Evolutionary conservation across 1,140 invertebrate species (phyloP), one percentile per base, ranked within the genome.

Genomic region (Protaetia brevitarsis): DNA sequence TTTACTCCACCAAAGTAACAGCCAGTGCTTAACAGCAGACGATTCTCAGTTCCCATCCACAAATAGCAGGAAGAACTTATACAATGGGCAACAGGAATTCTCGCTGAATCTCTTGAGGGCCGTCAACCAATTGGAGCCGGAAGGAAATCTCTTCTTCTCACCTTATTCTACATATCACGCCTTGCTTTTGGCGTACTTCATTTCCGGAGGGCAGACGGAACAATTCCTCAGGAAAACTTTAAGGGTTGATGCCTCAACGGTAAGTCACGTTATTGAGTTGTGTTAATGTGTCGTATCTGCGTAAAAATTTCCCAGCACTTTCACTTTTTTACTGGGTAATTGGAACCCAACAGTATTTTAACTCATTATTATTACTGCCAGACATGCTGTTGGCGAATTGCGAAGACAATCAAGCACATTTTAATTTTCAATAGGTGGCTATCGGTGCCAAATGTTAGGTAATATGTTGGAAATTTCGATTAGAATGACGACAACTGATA

Each of bases 151-250:
- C 5, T 93, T 95, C 81, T 92, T 93, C 73, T 95, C 93, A 16
- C 93, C 93, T 0, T 89, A 92, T 77, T 94, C 92, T 68, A 86
- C 95, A n/a, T 88, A 93, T 73, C 87, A 93, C 66, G 88, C 92
- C 0, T 73, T 96, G 7, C 76, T 88, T 11, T 80, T 95, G n/a
- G 88, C 89, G 0, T 94, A 92, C 73, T 92, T 94, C 69, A 86
- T 91, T 0, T 77, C 92, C 0, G 83, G 82, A 0, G 87, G 86
- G 3, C 79, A 86, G 10, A 94, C 93, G 0, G 90, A 92, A 68
- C 69, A 77, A 0, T 80, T 85, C 31, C 76, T 95, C 13, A 86
- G 83, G 68, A 81, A 83, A 51, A 86, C 86, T 0, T 78, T 95
- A 0, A 79, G 82, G 31, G 77, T 88, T 16, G 77, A 80, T 8